Percentiles rank a stretch among this genome's conserved stretches.
phyloP scores from a whole-genome alignment of 1,140 invertebrate species.

The Drosophila lowei region DNA sequence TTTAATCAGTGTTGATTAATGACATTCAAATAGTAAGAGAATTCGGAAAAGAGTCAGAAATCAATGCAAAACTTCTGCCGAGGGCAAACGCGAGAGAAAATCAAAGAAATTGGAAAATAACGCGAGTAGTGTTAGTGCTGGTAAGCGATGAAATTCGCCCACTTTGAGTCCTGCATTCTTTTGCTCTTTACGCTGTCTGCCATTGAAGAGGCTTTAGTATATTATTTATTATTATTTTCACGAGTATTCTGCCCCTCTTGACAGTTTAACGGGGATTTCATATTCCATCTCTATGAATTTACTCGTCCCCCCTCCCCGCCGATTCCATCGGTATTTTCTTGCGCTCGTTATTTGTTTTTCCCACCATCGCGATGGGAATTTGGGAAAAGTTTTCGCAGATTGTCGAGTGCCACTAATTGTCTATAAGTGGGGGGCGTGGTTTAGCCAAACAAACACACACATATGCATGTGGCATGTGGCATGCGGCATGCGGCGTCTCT shows the following conservation, averaged over 20 bases:
- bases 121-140: too few species aligned
- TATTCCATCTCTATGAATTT: conserved; percentile 32
- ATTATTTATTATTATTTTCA: conserved; percentile 58
- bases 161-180: not conserved
- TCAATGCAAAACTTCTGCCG: too few species aligned
- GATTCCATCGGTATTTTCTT: too few species aligned
- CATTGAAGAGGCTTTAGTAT: conserved; percentile 48
- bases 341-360: conserved; percentile 1
- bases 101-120: too few species aligned
- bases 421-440: conserved; percentile 30
- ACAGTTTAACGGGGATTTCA: conserved; percentile 45
- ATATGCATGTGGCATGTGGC: conserved; percentile 10
- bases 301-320: not conserved
- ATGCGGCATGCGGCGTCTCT: conserved; percentile 15
- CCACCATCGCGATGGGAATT: not conserved
- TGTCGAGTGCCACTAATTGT: conserved; percentile 51
- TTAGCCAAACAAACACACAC: conserved; percentile 9
- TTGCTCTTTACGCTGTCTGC: conserved; percentile 7
- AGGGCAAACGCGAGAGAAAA: too few species aligned
- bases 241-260: conserved; percentile 22
- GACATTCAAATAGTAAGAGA: too few species aligned
- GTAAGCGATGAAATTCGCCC: too few species aligned
- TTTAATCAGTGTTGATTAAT: too few species aligned
- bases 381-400: conserved; percentile 49
- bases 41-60: too few species aligned